Evolutionary conservation across 2,888 invertebrate genomes (phyloP), one percentile per base, ranked within the genome.

Genomic region (Panorpa germanica): DNA sequence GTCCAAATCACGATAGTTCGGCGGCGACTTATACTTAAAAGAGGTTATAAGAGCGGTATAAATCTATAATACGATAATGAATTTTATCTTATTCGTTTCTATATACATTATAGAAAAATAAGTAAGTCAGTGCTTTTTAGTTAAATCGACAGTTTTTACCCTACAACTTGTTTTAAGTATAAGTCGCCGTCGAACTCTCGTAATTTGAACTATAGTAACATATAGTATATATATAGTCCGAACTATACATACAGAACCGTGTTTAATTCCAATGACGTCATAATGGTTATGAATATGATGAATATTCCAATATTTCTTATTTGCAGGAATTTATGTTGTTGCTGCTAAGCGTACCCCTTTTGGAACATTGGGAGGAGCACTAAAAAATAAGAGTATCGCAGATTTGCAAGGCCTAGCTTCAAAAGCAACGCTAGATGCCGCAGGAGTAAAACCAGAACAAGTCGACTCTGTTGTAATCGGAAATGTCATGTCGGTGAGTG

Each of bases 311-410:
- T n/a, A 8, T 21, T 25, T 11, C 16, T 17, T 36, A 25, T 39
- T 42, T 46, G 5, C 42, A 86, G 88, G 86, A 45, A 63, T 88
- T 38, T 86, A 81, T 50, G 78, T 90, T 49, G 86, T 96, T 37
- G 88, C 83, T 40, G 95, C 95, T 10, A 96, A 95, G 57, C 72
- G 96, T 37, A 96, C 95, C 2, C 81, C 95, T 3, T 96, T 96
- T 57, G 96, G 96, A 30, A 77, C 95, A 2, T 93, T 80, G 55
- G 96, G 96, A 4, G 85, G 85, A 1, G 68, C 70, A 43, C 71
- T 85, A 46, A 65, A 67, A 17, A 76, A 76, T 49, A 72, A 71
- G 6, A 65, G 65, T 21, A 67, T 72, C 13, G 70, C 74, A 0
- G 81, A 85, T 34, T 58, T 96, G 37, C 86, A 86, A 50, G 77